Conservation (phyloP, 2,113 vertebrate species). For the Glareola pratincola region DNA sequence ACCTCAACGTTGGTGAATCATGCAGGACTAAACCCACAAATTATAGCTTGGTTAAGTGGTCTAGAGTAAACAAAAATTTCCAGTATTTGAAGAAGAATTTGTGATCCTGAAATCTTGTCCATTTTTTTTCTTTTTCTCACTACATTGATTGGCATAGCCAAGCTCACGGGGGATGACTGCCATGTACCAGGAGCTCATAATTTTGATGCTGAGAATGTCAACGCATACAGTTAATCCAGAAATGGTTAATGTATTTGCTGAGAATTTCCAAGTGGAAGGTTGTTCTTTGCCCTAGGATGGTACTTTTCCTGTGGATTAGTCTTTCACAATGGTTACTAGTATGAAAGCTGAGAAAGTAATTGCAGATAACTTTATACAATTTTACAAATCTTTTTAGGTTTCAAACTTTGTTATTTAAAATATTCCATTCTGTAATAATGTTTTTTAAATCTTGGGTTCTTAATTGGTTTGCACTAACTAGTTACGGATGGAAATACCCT, state of each 20-base stretch:
- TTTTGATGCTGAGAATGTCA: not conserved
- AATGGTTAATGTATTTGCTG: not conserved
- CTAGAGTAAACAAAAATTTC: constrained; percentile 17
- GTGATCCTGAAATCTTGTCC: not conserved
- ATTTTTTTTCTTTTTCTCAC: not conserved
- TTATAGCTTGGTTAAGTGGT: not conserved
- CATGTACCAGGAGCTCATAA: not conserved
- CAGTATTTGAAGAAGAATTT: constrained; percentile 17
- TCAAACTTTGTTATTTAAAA: not conserved
- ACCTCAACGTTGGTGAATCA: not conserved
- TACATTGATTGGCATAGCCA: not conserved
- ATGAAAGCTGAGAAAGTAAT: not conserved
- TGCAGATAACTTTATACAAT: not conserved
- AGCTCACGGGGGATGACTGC: not conserved
- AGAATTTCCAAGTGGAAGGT: not conserved
- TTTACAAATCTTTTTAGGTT: not conserved
- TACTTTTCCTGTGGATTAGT: not conserved
- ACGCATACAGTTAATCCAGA: not conserved
- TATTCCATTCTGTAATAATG: not conserved
- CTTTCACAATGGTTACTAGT: not conserved
- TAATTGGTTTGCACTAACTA: not conserved
- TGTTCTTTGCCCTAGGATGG: not conserved
- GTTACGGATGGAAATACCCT: not conserved
- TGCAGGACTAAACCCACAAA: not conserved
- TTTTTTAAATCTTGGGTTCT: not conserved